Conservation (phyloP, 2,797 vertebrate genomes). For the Ctenosaura bakeri region DNA sequence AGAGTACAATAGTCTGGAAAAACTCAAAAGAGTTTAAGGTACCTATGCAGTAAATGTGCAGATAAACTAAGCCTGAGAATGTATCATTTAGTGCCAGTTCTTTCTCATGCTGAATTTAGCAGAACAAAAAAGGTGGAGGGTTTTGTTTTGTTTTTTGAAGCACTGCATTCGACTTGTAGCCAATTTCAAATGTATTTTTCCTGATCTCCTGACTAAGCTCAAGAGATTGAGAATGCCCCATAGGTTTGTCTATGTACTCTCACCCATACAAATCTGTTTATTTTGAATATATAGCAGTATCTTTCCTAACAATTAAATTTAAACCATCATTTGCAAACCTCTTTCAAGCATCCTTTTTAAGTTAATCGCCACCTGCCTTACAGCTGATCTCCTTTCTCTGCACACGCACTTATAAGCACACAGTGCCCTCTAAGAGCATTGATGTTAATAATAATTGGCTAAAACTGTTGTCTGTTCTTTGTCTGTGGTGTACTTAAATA, state of each 20-base stretch:
- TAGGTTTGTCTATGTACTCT: not conserved
- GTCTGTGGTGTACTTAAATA: constrained; percentile 31
- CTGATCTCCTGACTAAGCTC: no score
- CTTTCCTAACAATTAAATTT: not conserved
- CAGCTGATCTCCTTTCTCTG: not conserved
- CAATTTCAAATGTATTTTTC: no score
- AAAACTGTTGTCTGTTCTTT: not conserved
- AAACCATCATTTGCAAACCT: not conserved
- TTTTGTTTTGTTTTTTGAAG: not conserved
- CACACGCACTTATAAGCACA: not conserved
- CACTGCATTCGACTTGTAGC: not conserved
- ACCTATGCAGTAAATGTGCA: not conserved
- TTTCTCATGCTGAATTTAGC: not conserved
- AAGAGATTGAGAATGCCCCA: not conserved
- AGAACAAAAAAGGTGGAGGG: not conserved
- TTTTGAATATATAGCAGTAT: not conserved
- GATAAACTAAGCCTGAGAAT: not conserved
- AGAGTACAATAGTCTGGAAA: not conserved
- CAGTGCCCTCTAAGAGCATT: no score
- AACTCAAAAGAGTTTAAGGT: not conserved
- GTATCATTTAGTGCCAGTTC: not conserved
- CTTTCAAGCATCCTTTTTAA: not conserved
- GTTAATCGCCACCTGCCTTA: not conserved
- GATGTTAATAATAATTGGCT: not conserved
- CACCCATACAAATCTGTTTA: no score